Percentiles rank a stretch among this genome's conserved stretches.
Evolutionary conservation across 2,797 vertebrate genomes (phyloP).

Genomic region (Alectoris magna): DNA sequence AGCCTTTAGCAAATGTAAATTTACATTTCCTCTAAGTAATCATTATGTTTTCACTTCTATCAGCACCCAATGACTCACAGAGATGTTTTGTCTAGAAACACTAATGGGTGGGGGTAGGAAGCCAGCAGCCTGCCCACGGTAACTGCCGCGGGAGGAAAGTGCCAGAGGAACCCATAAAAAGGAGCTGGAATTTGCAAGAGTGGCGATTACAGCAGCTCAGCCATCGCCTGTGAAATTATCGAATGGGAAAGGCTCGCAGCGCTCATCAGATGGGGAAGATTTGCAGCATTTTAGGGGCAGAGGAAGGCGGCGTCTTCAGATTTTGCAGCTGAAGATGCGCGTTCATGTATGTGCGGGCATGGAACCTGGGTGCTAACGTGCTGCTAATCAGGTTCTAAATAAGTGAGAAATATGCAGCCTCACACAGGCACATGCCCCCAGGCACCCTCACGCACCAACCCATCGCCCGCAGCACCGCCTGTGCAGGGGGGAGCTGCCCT

Average conservation of each 20-base stretch:
- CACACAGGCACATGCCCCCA: background rate
- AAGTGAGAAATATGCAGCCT: conserved; percentile 9
- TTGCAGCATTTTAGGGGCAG: background rate
- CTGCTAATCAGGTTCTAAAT: conserved; percentile 9
- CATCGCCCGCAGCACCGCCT: conserved; percentile 12
- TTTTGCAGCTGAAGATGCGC: background rate
- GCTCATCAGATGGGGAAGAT: background rate
- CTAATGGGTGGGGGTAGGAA: conserved; percentile 51
- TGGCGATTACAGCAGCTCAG: conserved; percentile 21
- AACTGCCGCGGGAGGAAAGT: conserved; percentile 7
- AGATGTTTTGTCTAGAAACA: conserved; percentile 71
- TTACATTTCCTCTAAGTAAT: conserved; percentile 73
- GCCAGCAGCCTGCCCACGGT: conserved; percentile 50
- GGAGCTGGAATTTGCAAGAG: conserved; percentile 38
- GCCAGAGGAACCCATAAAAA: conserved; percentile 53
- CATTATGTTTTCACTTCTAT: conserved; percentile 60
- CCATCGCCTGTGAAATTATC: conserved; percentile 5
- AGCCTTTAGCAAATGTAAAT: conserved; percentile 68
- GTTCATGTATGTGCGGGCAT: background rate
- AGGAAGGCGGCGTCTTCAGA: background rate
- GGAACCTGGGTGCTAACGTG: background rate
- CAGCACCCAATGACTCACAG: conserved; percentile 69
- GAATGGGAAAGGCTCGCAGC: background rate
- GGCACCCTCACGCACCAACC: background rate
- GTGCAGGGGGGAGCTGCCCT: background rate